Evolutionary conservation across 2,888 invertebrate genomes (phyloP).

Genomic region (Ischnura elegans): DNA sequence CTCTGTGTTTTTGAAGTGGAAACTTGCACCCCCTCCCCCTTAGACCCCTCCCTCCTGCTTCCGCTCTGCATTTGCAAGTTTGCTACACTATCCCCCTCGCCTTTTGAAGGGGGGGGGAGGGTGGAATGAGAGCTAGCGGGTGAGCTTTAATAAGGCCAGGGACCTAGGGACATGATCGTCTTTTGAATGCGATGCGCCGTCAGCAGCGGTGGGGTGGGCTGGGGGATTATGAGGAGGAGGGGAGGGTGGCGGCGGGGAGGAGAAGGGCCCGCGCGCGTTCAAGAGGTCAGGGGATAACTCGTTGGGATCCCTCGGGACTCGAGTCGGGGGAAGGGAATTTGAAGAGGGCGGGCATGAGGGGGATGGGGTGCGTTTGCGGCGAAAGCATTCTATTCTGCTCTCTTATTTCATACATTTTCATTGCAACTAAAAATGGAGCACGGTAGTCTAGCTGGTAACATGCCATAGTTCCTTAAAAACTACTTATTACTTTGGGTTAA

Average conservation of each 20-base stretch:
- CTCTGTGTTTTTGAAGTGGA: too few relatives aligned
- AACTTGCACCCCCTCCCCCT: too few relatives aligned
- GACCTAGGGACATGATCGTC: slow-evolving; percentile 44
- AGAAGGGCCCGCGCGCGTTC: neutral
- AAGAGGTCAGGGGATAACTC: slow-evolving; percentile 35
- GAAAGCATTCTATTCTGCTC: too few relatives aligned
- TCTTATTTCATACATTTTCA: too few relatives aligned
- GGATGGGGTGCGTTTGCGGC: neutral
- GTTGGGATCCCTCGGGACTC: neutral
- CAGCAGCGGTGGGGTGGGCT: slow-evolving; percentile 13
- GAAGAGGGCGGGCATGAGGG: neutral
- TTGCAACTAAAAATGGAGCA: too few relatives aligned
- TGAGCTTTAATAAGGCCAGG: slow-evolving; percentile 49
- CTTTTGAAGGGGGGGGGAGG: neutral
- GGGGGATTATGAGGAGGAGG: slow-evolving; percentile 33
- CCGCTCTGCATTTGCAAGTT: too few relatives aligned
- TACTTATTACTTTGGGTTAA: too few relatives aligned
- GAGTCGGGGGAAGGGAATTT: neutral
- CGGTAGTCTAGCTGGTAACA: too few relatives aligned
- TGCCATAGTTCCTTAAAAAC: too few relatives aligned
- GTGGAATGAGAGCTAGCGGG: slow-evolving; percentile 4
- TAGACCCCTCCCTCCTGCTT: too few relatives aligned
- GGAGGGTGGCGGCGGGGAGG: neutral
- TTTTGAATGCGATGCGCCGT: slow-evolving; percentile 52
- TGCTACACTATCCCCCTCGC: too few relatives aligned